Evolutionary conservation across 64 coral and sea anemone species (phyloP), one percentile per base, ranked within the genome.

Genomic region (Pocillopora verrucosa): DNA sequence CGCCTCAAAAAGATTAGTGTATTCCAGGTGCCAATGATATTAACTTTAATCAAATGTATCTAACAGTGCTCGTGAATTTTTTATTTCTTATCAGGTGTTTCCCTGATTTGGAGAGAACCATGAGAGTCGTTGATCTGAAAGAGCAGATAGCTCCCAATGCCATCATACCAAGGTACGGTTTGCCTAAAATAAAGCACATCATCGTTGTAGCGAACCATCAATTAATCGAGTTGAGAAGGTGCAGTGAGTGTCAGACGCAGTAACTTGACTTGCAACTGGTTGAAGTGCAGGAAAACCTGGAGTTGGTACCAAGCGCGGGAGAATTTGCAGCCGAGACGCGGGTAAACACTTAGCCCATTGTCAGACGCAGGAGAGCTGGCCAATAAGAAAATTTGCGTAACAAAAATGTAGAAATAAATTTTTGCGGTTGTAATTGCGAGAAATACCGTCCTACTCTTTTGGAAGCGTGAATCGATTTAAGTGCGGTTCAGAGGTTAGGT

Each of bases 51-150:
- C 13, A 89, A 89, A 11, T 79, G 16, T 20, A 5, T 58, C 20
- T 59, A 5, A n/a, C 58, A 35, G 30, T 26, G 16, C 13, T 63
- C 56, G 13, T 20, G 63, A 65, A 65, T 65, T 22, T 19, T 3
- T 65, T 26, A 45, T 89, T 16, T 79, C 11, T 67, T 1, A 68
- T 34, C n/a, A 96, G 94, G 6, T 92, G 90, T 73, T 96, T 83
- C 26, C 94, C 94, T 5, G 94, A 96, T 89, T 67, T 96, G 67
- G 94, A 96, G 72, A 80, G 90, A 77, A 96, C 86, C 59, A 96
- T 96, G 94, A 89, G 94, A n/a, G 83, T 92, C 7, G 67, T 96
- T 64, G 94, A 96, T 58, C 63, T 92, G 11, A 81, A 82, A 26
- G 72, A 79, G 25, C 90, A 96, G 64, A 92, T 96, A 12, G 76